Percentiles rank a stretch among this genome's conserved stretches.
Conservation (phyloP, 2,797 vertebrate species). For the Cottoperca gobio region DNA sequence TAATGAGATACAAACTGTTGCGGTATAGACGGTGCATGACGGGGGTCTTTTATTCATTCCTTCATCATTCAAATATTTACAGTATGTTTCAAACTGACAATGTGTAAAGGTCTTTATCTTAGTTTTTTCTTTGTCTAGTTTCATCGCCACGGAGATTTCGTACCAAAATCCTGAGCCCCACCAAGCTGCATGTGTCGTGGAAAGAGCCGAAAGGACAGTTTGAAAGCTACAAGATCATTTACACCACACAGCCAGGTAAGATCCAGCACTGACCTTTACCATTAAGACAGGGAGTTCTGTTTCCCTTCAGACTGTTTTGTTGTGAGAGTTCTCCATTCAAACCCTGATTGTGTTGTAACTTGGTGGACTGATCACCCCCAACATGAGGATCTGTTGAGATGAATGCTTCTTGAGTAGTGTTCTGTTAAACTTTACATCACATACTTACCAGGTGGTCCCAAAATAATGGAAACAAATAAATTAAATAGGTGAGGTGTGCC, state of each 20-base stretch:
- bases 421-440: no score
- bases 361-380: neutral
- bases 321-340: neutral
- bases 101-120: neutral
- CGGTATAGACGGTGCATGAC: slow-evolving; percentile 37
- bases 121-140: slow-evolving; percentile 82
- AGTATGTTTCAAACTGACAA: neutral
- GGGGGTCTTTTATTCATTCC: neutral
- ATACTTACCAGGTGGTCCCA: neutral
- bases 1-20: neutral
- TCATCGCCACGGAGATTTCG: slow-evolving; percentile 90
- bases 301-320: neutral
- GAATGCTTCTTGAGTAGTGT: no score
- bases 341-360: neutral
- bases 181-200: slow-evolving; percentile 92
- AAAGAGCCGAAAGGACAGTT: slow-evolving; percentile 92
- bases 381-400: neutral
- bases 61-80: slow-evolving; percentile 12
- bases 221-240: slow-evolving; percentile 90
- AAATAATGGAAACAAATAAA: neutral
- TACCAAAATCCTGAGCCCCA: slow-evolving; percentile 86
- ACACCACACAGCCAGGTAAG: slow-evolving; percentile 90
- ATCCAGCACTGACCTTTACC: neutral
- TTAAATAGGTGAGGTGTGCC: neutral
- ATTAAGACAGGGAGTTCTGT: neutral